phyloP scores from a whole-genome alignment of 2,113 vertebrate species.

The Lota lota region DNA sequence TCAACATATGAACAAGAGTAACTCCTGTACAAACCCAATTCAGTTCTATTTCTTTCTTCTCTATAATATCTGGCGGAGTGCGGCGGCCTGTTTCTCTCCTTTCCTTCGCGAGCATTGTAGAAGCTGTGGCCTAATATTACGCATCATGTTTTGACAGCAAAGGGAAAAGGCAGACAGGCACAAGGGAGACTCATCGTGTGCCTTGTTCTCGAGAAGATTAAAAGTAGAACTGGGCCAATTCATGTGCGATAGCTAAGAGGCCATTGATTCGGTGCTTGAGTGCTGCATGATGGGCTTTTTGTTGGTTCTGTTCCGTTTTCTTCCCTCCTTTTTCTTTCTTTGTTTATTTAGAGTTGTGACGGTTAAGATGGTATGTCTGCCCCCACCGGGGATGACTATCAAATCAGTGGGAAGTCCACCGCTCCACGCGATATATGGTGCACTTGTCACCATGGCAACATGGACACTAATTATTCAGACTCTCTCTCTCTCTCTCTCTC shows the following conservation, averaged over 20 bases:
- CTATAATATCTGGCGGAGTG: no score
- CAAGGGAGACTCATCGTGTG: no score
- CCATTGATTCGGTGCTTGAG: conserved; percentile 40
- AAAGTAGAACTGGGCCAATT: conserved; percentile 4
- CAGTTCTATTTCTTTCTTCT: no score
- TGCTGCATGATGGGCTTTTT: conserved; percentile 41
- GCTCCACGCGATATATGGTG: conserved; percentile 47
- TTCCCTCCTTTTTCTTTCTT: not conserved
- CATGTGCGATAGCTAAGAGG: conserved; percentile 60
- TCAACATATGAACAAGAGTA: no score
- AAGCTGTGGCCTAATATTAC: no score
- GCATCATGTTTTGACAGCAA: conserved; percentile 6
- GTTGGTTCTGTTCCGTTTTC: no score
- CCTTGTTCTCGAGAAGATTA: no score
- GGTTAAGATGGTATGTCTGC: conserved; percentile 37
- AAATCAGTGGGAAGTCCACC: conserved; percentile 61
- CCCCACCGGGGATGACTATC: conserved; percentile 40
- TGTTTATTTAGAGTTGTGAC: conserved; percentile 37
- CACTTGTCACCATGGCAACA: conserved; percentile 74
- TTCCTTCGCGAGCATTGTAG: no score
- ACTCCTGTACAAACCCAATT: no score
- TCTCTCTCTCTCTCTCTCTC: conserved; percentile 30
- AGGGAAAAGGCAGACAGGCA: conserved; percentile 2
- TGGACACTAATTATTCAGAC: conserved; percentile 75
- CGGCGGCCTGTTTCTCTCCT: no score